A percentile compares a stretch with the other conserved stretches of the same genome.
phyloP scores from a whole-genome alignment of 2,113 vertebrate genomes.

The Lepus europaeus region DNA sequence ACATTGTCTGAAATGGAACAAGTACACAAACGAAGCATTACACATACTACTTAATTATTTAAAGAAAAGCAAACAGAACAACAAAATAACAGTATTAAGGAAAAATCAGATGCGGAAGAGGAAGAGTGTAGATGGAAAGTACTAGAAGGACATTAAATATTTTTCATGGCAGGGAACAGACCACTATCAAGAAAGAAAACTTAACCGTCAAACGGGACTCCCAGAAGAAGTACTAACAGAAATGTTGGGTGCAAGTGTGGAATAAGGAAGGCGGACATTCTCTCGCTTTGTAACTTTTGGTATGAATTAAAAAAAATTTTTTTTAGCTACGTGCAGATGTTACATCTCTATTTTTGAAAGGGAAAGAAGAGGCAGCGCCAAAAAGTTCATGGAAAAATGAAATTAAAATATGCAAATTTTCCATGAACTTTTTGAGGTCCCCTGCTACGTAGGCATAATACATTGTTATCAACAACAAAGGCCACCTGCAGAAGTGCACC shows the following conservation, averaged over 20 bases:
- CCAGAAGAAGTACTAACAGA: neutral
- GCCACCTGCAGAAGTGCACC: neutral
- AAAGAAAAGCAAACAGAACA: neutral
- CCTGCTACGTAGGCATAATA: too few relatives aligned
- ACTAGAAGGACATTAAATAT: neutral
- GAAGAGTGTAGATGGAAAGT: neutral
- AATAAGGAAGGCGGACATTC: neutral
- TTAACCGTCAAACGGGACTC: neutral
- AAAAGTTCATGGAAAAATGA: too few relatives aligned
- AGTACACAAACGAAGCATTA: neutral
- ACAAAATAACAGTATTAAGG: neutral
- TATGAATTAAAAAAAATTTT: neutral
- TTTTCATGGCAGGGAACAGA: neutral
- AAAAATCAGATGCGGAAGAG: neutral
- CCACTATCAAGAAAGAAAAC: neutral
- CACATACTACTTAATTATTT: neutral
- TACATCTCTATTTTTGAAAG: slow-evolving; percentile 16
- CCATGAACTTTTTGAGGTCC: too few relatives aligned
- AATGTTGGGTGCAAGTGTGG: neutral
- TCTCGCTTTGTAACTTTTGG: neutral
- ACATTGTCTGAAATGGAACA: neutral
- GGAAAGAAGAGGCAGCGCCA: neutral
- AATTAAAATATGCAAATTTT: too few relatives aligned
- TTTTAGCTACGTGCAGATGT: neutral
- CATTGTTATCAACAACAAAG: neutral